Evolutionary conservation across 2,113 vertebrate genomes (phyloP).

Genomic region (Dipodomys merriami): DNA sequence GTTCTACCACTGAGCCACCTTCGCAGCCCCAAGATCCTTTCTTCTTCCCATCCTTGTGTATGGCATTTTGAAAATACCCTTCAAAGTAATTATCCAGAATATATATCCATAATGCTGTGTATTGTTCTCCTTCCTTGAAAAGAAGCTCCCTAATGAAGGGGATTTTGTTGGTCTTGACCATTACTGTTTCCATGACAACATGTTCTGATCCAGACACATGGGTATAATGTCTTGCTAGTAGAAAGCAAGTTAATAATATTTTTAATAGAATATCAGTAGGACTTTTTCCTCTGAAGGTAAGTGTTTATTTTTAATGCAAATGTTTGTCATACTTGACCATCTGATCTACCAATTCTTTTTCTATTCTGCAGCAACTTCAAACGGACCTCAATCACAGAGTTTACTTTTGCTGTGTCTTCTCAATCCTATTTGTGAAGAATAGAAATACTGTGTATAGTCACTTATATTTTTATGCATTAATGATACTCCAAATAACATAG

Average conservation of each 20-base stretch:
- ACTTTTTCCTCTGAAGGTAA: neutral
- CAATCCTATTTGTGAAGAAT: too few relatives aligned
- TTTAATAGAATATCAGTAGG: neutral
- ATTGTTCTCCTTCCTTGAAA: too few relatives aligned
- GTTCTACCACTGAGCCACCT: too few relatives aligned
- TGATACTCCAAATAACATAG: neutral
- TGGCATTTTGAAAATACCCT: neutral
- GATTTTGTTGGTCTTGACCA: neutral
- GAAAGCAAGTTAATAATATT: neutral
- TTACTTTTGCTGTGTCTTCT: neutral
- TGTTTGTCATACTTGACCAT: too few relatives aligned
- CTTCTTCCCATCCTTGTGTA: neutral
- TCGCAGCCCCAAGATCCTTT: neutral
- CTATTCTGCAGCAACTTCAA: neutral
- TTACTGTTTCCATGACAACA: neutral
- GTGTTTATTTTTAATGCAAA: neutral
- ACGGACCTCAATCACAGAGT: too few relatives aligned
- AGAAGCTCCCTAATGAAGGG: neutral
- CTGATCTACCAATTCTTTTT: neutral
- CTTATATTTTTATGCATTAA: neutral
- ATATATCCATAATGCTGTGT: neutral
- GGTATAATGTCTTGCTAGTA: neutral
- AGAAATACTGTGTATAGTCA: neutral
- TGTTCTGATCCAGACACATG: too few relatives aligned
- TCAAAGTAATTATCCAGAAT: neutral